Evolutionary conservation across 2,797 vertebrate genomes (phyloP), one percentile per base, ranked within the genome.

Genomic region (Rousettus madagascariensis): DNA sequence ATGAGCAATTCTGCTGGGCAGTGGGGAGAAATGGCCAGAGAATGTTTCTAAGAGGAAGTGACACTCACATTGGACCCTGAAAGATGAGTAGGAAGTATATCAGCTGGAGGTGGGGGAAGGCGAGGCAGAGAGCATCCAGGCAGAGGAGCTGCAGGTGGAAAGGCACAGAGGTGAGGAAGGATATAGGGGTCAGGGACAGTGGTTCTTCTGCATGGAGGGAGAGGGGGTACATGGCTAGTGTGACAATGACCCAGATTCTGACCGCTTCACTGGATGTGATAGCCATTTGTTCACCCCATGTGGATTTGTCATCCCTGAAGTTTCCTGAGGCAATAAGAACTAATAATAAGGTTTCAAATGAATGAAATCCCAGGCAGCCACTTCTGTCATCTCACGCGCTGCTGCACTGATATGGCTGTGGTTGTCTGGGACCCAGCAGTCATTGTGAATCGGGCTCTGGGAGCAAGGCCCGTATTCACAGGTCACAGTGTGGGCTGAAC

Each of bases 311-410:
- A 38, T 41, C 71, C 55, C 80, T 74, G 65, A 88, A 24, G 46
- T 74, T 49, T 66, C 66, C 72, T 57, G n/a, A 93, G 65, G 86
- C 63, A 55, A 43, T 78, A 82, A 77, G 49, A 88, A 84, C 55
- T 86, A 88, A 74, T 90, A 75, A 93, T 85, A 68, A 93, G 26
- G 36, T 46, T 78, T 83, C 38, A 59, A 83, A 49, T 68, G n/a
- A 95, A 69, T 69, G 51, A 86, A 69, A 75, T 75, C 66, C 61
- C 82, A 79, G 8, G 33, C 11, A 75, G 71, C 43, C 69, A 69
- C 59, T 86, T 87, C 55, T 69, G 17, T 78, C 63, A 59, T 59
- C 87, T 90, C 82, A 65, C 59, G 57, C 10, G 55, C 74, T 1
- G 0, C 55, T 90, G 51, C 38, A 11, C 43, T 3, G 28, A 41